Conservation (phyloP, 2,888 invertebrate genomes). For the Seladonia tumulorum region DNA sequence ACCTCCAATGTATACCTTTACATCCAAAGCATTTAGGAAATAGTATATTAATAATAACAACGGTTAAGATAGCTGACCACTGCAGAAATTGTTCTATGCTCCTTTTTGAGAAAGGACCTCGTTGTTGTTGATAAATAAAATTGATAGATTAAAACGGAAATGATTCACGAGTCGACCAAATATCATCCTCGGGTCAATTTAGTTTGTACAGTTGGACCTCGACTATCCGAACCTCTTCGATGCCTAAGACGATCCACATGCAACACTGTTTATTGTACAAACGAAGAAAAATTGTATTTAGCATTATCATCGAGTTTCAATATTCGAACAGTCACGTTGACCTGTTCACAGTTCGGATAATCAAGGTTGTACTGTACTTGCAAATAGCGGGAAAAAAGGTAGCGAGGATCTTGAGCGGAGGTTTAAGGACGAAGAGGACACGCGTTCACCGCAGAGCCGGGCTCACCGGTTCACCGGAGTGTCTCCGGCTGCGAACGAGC, state of each 20-base stretch:
- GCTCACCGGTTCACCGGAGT: slow-evolving; percentile 54
- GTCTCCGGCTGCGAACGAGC: slow-evolving; percentile 61
- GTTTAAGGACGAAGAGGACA: slow-evolving; percentile 56
- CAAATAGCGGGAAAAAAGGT: not conserved
- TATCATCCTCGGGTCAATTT: too few relatives aligned
- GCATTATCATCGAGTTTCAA: not conserved
- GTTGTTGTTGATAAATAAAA: not conserved
- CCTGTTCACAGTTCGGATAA: not conserved
- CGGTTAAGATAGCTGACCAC: too few relatives aligned
- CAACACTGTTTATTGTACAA: not conserved
- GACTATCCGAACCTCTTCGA: too few relatives aligned
- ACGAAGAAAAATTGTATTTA: not conserved
- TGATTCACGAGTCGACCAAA: too few relatives aligned
- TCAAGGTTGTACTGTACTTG: not conserved
- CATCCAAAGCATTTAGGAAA: too few relatives aligned
- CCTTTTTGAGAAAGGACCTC: not conserved
- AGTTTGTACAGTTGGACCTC: too few relatives aligned
- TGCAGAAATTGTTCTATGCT: too few relatives aligned
- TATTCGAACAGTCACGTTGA: not conserved
- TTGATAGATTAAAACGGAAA: not conserved
- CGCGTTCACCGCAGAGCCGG: slow-evolving; percentile 59
- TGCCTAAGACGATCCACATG: too few relatives aligned
- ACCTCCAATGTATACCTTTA: too few relatives aligned
- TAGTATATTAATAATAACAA: too few relatives aligned
- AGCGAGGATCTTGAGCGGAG: not conserved